Base-by-base conservation (phyloP, 2,888 invertebrate species). In the Diarsia rubi region DNA sequence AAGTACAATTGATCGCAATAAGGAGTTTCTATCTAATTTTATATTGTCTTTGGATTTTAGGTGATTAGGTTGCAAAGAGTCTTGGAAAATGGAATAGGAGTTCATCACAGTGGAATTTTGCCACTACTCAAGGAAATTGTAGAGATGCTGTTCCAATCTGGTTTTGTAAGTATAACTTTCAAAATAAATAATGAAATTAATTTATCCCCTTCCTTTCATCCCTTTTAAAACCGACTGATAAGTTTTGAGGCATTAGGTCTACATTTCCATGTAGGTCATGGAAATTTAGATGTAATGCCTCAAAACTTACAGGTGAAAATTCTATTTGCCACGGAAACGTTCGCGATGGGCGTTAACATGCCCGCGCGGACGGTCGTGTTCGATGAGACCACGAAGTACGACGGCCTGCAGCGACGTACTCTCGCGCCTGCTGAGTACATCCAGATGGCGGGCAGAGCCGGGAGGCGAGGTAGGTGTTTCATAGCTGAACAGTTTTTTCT, bases 331-430 rank as follows among this genome's bases (percentile, higher is more conserved):
- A 99, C 99, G 0, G 99, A 99, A 96, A 99, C 99, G 0, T 99
- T 99, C 94, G 99, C 99, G 0, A 99, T 99, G 99, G 99, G 99
- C 0, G 99, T 99, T 3, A 99, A 99, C 94, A 99, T 99, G 99
- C 99, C 99, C 0, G 99, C 99, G 0, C 97, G 99, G 24, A 99
- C 99, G 0, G 99, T 99, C 0, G 98, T 99, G 21, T 99, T 99
- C 93, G 99, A 99, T 94, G 98, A 98, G 11, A 97, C 98, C 57
- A 97, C 97, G 37, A 99, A 99, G 94, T 99, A 98, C 92, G 99
- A 99, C 92, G 99, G 99, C 0, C 95, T 97, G 8, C 97, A 97
- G 85, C 97, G 97, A 73, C 97, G 99, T 16, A 97, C 97, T 60
- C 96, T 99, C 0, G 97, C 98, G 71, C 98, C 99, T 0, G 99